These are phyloP conservation scores for Bettongia penicillata DNA, from an alignment of 2,113 vertebrate genomes.

Conservation along the genomic window DNA sequence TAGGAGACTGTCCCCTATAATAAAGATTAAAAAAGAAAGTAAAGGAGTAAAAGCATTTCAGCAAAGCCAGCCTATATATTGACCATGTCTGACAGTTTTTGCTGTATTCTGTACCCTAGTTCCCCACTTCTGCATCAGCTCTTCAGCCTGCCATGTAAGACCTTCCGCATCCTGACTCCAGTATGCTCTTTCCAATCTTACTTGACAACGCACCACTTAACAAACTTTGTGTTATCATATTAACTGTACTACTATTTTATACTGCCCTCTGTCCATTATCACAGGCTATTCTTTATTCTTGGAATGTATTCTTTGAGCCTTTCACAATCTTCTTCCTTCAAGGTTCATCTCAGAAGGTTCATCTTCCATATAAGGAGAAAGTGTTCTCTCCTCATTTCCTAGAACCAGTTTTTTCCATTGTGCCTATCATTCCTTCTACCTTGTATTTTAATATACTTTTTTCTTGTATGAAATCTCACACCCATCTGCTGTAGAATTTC, in stretches of 20 bases:
- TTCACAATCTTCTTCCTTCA: not conserved
- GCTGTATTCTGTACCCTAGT: not conserved
- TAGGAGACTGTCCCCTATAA: not conserved
- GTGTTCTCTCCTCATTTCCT: not conserved
- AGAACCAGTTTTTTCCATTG: not conserved
- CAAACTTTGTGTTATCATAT: not conserved
- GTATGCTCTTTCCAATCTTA: not conserved
- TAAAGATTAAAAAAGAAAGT: not conserved
- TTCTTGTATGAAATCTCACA: not conserved
- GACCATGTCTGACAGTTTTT: not conserved
- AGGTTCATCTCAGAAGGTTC: not conserved
- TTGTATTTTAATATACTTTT: not conserved
- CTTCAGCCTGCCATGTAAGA: not conserved
- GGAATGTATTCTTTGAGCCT: not conserved
- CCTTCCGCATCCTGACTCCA: not conserved
- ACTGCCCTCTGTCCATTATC: not conserved
- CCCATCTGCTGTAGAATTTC: not conserved
- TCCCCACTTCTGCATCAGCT: not conserved
- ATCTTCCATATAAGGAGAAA: constrained; percentile 1
- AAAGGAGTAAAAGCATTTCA: not conserved
- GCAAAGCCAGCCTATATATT: not conserved
- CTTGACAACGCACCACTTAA: not conserved
- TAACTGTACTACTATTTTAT: not conserved
- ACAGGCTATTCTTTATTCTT: not conserved
- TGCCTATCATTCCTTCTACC: not conserved